Evolutionary conservation across 2,888 invertebrate genomes (phyloP), one percentile per base, ranked within the genome.

Genomic region (Tetranychus piercei): DNA sequence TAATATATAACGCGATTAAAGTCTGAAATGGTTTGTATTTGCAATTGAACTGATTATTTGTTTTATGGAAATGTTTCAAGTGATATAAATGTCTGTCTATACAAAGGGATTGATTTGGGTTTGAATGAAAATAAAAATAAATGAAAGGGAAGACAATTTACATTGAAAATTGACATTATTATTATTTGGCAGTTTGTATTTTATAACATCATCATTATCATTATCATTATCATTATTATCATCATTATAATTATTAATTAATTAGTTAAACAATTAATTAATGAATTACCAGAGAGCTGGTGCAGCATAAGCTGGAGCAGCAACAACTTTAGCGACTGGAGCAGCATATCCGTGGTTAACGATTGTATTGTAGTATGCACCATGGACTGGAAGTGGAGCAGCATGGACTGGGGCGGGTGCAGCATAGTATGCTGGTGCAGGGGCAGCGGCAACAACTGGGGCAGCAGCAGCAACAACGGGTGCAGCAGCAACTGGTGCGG

Each of bases 381-480:
- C 55, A 0, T 4, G 6, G 2, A 55, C 55, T 9, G 55, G 55
- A 15, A 55, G 55, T 1, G 55, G 11, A 5, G 55, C 55, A 15
- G 55, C 11, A 7, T 55, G 9, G 15, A 15, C 6, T 3, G 55
- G 55, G 15, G 55, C 55, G 15, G 45, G 55, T 18, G 73, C 73
- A 45, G n/a, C n/a, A 45, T 55, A 64, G 45, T n/a, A 34, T 45
- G 45, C 73, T 23, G 73, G 55, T 9, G 73, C 73, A 34, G 44
- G 22, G 34, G 44, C n/a, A 15, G 15, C 55, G 7, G 15, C 15
- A 15, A 15, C 11, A 7, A 15, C 22, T 69, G 69, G 69, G 23
- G 69, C 69, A 4, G 69, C 69, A 43, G 23, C 71, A 2, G 44
- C 71, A 44, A 71, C 44, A 3, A 43, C 20, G 23, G 67, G 23